A percentile compares a stretch with the other conserved stretches of the same genome.
Conservation (phyloP, 2,888 invertebrate species). For the Chloroclystis v-ata region DNA sequence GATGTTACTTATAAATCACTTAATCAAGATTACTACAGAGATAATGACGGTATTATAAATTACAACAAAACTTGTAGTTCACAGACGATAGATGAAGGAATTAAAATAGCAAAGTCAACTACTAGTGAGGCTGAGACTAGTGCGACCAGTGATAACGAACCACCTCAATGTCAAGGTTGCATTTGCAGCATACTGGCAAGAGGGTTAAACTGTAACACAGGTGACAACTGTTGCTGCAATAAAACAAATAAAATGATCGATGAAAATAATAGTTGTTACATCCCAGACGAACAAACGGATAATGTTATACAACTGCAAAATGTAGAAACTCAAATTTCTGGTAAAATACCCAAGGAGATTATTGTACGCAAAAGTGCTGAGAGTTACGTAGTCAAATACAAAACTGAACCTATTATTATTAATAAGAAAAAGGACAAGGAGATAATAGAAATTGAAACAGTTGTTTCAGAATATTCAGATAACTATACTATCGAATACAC, state of each 20-base stretch:
- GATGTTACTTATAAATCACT: constrained; percentile 44
- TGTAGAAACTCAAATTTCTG: constrained; percentile 47
- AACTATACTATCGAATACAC: constrained; percentile 6
- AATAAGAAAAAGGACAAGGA: not conserved
- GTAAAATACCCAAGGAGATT: constrained; percentile 14
- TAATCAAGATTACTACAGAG: constrained; percentile 41
- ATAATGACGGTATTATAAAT: constrained; percentile 49
- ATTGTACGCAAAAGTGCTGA: not conserved
- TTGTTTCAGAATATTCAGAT: constrained; percentile 4
- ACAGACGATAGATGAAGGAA: constrained; percentile 24
- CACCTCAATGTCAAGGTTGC: constrained; percentile 33
- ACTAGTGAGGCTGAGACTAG: not conserved
- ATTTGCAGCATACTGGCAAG: constrained; percentile 48
- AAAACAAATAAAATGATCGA: constrained; percentile 28
- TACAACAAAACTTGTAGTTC: constrained; percentile 39
- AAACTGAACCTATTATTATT: not conserved
- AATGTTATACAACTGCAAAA: constrained; percentile 30
- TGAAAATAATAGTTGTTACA: constrained; percentile 43
- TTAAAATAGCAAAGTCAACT: constrained; percentile 14
- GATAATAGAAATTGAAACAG: not conserved
- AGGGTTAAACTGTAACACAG: constrained; percentile 38
- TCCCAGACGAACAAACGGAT: constrained; percentile 36
- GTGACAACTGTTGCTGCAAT: constrained; percentile 35
- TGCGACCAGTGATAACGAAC: not conserved
- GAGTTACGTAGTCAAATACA: not conserved